Evolutionary conservation across 1,140 invertebrate genomes (phyloP).

Genomic region (Musca domestica): DNA sequence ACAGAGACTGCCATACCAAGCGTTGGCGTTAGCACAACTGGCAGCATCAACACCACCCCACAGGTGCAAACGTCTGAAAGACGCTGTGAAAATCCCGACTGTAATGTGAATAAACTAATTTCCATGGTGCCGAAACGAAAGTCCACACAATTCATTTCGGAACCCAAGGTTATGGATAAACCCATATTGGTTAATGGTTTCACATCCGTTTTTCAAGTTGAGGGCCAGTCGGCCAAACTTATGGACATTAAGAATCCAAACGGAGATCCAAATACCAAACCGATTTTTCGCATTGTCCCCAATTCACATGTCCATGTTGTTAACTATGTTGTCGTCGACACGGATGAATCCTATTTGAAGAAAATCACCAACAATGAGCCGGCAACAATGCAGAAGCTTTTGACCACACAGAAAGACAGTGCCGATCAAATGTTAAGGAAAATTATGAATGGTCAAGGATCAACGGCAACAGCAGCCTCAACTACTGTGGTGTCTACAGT

Average conservation of each 20-base stretch:
- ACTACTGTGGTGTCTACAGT: conserved; percentile 6
- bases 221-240: conserved; percentile 21
- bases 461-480: conserved; percentile 1
- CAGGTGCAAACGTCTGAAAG: conserved; percentile 9
- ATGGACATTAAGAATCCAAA: conserved; percentile 25
- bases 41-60: neutral
- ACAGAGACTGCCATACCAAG: neutral
- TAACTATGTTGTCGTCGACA: conserved; percentile 27
- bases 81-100: conserved; percentile 26
- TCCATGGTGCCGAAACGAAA: conserved; percentile 27
- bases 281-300: conserved; percentile 27
- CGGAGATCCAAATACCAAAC: conserved; percentile 9
- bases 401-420: conserved; percentile 26
- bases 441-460: conserved; percentile 26
- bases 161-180: conserved; percentile 23
- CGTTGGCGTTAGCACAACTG: neutral
- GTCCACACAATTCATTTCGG: conserved; percentile 25
- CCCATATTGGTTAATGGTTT: conserved; percentile 30
- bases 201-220: conserved; percentile 28
- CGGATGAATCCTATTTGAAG: conserved; percentile 24
- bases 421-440: conserved; percentile 29
- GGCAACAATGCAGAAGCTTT: conserved; percentile 26
- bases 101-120: conserved; percentile 23
- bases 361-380: conserved; percentile 31
- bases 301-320: conserved; percentile 31